Conservation (phyloP, 2,113 vertebrate species). For the Otolemur garnettii region DNA sequence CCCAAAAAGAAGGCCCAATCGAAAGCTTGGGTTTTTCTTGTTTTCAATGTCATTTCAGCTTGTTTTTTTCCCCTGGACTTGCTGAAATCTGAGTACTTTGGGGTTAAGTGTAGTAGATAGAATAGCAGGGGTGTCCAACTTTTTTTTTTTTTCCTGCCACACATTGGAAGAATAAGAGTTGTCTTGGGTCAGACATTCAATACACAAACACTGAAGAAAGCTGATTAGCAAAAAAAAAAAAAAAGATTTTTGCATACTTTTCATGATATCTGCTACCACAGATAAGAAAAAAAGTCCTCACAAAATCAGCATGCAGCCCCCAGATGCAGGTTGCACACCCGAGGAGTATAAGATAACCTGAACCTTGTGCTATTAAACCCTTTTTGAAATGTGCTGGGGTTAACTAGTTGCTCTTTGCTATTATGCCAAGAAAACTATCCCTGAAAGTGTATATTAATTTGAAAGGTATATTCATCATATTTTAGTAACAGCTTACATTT, state of each 20-base stretch:
- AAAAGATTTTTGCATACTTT: no score
- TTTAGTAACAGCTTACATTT: conserved; percentile 31
- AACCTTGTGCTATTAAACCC: conserved; percentile 4
- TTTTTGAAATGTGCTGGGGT: not conserved
- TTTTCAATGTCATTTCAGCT: not conserved
- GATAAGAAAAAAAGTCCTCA: no score
- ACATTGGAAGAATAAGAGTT: no score
- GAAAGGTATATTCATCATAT: not conserved
- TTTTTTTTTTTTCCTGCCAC: no score
- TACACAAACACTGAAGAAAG: no score
- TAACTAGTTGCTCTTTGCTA: not conserved
- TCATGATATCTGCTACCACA: no score
- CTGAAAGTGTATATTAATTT: not conserved
- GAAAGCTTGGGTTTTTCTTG: conserved; percentile 7
- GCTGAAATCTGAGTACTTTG: not conserved
- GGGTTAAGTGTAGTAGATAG: not conserved
- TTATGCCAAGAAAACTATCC: not conserved
- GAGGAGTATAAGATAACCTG: not conserved
- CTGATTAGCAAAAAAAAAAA: no score
- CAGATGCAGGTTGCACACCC: no score
- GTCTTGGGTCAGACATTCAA: no score
- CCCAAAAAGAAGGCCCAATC: not conserved
- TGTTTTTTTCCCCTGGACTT: conserved; percentile 17
- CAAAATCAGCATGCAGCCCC: no score
- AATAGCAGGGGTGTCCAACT: no score